Evolutionary conservation across 2,888 invertebrate species (phyloP).

Genomic region (Stratiomys singularior): DNA sequence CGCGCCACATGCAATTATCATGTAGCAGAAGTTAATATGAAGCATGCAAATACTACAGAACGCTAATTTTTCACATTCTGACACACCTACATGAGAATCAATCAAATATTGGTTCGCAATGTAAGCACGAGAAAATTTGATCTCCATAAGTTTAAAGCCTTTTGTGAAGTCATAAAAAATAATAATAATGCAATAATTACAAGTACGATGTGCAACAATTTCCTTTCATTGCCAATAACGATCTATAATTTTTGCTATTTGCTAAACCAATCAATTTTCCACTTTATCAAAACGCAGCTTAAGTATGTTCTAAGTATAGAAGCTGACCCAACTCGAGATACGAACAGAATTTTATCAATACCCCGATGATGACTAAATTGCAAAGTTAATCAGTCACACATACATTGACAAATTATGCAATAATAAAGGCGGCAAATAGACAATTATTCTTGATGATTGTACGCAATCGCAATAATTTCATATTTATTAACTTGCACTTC

Average conservation of each 20-base stretch:
- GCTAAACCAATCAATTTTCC: constrained; percentile 4
- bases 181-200: no score
- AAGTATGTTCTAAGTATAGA: background rate
- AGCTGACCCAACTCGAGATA: background rate
- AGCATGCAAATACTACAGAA: no score
- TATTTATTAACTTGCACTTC: constrained; percentile 4
- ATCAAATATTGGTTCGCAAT: no score
- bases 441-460: constrained; percentile 23
- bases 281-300: background rate
- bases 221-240: no score
- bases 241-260: constrained; percentile 6
- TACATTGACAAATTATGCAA: background rate
- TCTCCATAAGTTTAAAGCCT: no score
- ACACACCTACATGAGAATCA: no score
- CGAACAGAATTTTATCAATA: background rate
- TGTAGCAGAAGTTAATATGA: no score
- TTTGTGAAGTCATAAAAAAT: no score
- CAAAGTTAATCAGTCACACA: constrained; percentile 9
- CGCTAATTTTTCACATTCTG: no score
- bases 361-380: background rate
- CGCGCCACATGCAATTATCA: no score
- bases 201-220: no score
- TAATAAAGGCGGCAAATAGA: background rate
- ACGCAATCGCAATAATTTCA: background rate
- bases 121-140: no score